Evolutionary conservation across 2,888 invertebrate species (phyloP).

Genomic region (Heteropelma amictum): DNA sequence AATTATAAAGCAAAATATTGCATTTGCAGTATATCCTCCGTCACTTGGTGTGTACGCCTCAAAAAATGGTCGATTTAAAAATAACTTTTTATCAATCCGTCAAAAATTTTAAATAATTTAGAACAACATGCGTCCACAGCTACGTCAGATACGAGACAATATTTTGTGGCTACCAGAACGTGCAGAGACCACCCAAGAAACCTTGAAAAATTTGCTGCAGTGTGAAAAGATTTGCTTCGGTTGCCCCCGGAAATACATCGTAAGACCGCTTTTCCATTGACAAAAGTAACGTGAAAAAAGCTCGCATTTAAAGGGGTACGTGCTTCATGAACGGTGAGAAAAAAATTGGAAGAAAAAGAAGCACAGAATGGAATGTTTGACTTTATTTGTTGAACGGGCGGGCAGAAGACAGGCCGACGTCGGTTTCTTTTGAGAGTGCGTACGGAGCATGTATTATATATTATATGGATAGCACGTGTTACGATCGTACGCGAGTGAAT

Average conservation of each 20-base stretch:
- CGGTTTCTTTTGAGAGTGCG: slow-evolving; percentile 31
- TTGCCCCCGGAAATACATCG: not conserved
- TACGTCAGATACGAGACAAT: too few relatives aligned
- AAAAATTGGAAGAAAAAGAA: not conserved
- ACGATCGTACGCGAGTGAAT: slow-evolving; percentile 60
- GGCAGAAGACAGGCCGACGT: slow-evolving; percentile 9
- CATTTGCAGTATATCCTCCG: too few relatives aligned
- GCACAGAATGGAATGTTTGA: not conserved
- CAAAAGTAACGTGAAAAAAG: slow-evolving; percentile 6
- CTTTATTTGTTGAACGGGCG: slow-evolving; percentile 2
- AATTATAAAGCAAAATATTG: too few relatives aligned
- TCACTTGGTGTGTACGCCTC: too few relatives aligned
- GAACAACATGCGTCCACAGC: too few relatives aligned
- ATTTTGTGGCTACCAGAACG: too few relatives aligned
- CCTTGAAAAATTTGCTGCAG: not conserved
- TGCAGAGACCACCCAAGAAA: not conserved
- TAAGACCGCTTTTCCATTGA: not conserved
- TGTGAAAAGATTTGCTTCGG: not conserved
- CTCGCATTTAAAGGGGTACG: not conserved
- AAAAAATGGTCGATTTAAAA: too few relatives aligned
- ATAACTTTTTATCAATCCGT: too few relatives aligned
- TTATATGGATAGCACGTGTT: slow-evolving; percentile 37
- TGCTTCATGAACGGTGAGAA: not conserved
- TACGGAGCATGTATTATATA: slow-evolving; percentile 12
- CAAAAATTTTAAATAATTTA: too few relatives aligned